Conservation (phyloP, 2,797 vertebrate genomes). For the Telmatherina bonti region DNA sequence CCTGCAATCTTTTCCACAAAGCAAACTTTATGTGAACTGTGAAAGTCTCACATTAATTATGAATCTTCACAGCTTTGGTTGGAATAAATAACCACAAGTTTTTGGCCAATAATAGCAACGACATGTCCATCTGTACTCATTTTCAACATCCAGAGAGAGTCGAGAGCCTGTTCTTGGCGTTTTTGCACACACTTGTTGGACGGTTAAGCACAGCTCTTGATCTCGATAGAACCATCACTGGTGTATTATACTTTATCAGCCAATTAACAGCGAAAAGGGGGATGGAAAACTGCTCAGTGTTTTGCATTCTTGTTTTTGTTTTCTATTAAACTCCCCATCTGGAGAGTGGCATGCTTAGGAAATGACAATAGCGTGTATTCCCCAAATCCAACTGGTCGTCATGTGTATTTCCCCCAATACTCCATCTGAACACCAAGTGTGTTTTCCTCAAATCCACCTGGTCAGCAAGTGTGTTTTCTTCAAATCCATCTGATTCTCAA, state of each 20-base stretch:
- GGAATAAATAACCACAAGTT: slow-evolving; percentile 70
- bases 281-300: slow-evolving; percentile 30
- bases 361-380: slow-evolving; percentile 51
- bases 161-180: slow-evolving; percentile 62
- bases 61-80: slow-evolving; percentile 79
- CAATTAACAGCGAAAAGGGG: slow-evolving; percentile 50
- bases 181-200: slow-evolving; percentile 43
- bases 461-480: slow-evolving; percentile 62
- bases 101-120: slow-evolving; percentile 63
- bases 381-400: slow-evolving; percentile 55
- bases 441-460: slow-evolving; percentile 63
- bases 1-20: slow-evolving; percentile 55
- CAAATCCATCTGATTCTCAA: slow-evolving; percentile 63
- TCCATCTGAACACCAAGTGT: slow-evolving; percentile 74
- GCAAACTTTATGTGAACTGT: slow-evolving; percentile 71
- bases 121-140: slow-evolving; percentile 75
- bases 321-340: slow-evolving; percentile 38
- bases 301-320: slow-evolving; percentile 47
- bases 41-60: slow-evolving; percentile 79
- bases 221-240: slow-evolving; percentile 47
- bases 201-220: slow-evolving; percentile 51
- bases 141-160: slow-evolving; percentile 70
- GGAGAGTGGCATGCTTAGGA: slow-evolving; percentile 31
- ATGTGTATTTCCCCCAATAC: slow-evolving; percentile 61
- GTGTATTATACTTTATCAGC: slow-evolving; percentile 41